These are phyloP conservation scores for Cerceris ruficornis DNA, from an alignment of 2,888 invertebrate species.

Conservation along the genomic window DNA sequence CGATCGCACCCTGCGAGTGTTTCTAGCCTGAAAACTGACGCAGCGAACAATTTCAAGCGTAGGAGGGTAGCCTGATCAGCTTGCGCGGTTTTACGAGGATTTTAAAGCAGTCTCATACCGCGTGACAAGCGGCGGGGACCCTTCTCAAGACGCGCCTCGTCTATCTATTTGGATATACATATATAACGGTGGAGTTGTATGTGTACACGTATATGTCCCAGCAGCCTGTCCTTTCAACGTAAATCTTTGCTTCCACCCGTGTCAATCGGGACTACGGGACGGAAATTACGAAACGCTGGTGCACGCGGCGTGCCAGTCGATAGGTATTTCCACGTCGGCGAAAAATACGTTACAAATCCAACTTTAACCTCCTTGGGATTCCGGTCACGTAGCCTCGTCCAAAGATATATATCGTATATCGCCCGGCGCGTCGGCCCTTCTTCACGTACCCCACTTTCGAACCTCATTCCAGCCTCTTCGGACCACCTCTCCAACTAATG, in stretches of 20 bases:
- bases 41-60: slow-evolving; percentile 4
- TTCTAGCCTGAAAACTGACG: slow-evolving; percentile 25
- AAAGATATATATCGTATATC: slow-evolving; percentile 78
- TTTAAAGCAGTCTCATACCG: slow-evolving; percentile 36
- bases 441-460: slow-evolving; percentile 79
- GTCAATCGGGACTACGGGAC: slow-evolving; percentile 68
- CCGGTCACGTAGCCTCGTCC: slow-evolving; percentile 78
- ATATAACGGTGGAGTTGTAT: slow-evolving; percentile 26
- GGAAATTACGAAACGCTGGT: slow-evolving; percentile 74
- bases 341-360: slow-evolving; percentile 81
- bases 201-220: slow-evolving; percentile 27
- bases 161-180: slow-evolving; percentile 26
- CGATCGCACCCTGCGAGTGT: slow-evolving; percentile 2
- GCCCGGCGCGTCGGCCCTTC: slow-evolving; percentile 69
- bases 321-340: slow-evolving; percentile 76
- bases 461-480: slow-evolving; percentile 77
- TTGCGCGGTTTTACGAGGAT: slow-evolving; percentile 34
- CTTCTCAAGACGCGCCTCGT: slow-evolving; percentile 20
- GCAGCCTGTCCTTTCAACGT: slow-evolving; percentile 57
- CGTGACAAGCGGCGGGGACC: slow-evolving; percentile 30
- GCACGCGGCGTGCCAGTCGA: slow-evolving; percentile 67
- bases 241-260: slow-evolving; percentile 66
- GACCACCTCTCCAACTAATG: slow-evolving; percentile 62
- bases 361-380: slow-evolving; percentile 77
- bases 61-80: not conserved